Evolutionary conservation across 1,140 invertebrate genomes (phyloP), one percentile per base, ranked within the genome.

Genomic region (Rhyacophila brunnea): DNA sequence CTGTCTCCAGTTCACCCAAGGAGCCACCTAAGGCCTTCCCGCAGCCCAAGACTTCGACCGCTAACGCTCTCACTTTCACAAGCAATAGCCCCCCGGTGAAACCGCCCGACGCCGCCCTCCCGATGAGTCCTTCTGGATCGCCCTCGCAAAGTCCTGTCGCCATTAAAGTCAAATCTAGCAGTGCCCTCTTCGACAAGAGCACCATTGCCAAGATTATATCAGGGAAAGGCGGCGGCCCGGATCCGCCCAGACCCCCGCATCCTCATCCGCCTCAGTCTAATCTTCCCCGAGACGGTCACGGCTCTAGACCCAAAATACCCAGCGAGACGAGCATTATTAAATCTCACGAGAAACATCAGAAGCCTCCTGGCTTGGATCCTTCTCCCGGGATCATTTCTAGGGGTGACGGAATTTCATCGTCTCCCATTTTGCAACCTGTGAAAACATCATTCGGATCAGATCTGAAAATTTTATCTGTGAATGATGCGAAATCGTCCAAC

Each of bases 131-230:
- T 1, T 1, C 50, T 6, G 23, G 23, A 49, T 40, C 38, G 34
- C 48, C 38, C 15, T 35, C 13, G 13, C 10, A 40, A 6, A 48
- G 38, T 42, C 40, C 54, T 13, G 54, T 50, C 17, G 48, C 46
- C 15, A 40, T 61, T 19, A 65, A 65, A 46, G 58, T 61, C 15
- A 65, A 65, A 40, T 52, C 63, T 1, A 23, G 36, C 6, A 65
- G 51, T 43, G 54, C 58, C 18, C 58, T 61, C 19, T 65, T 65
- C 7, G 58, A 50, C 44, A 58, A 58, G 48, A 51, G 32, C 32
- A 61, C 63, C 4, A 58, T 61, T 4, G 54, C 54, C 1, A 65
- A 65, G 35, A 65, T 61, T 1, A 64, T 64, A 15, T 65, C 63
- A 3, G 40, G 54, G 1, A 60, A 60, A 40, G 54, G 47, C 23